phyloP scores from a whole-genome alignment of 2,113 vertebrate genomes.

The Alosa alosa region DNA sequence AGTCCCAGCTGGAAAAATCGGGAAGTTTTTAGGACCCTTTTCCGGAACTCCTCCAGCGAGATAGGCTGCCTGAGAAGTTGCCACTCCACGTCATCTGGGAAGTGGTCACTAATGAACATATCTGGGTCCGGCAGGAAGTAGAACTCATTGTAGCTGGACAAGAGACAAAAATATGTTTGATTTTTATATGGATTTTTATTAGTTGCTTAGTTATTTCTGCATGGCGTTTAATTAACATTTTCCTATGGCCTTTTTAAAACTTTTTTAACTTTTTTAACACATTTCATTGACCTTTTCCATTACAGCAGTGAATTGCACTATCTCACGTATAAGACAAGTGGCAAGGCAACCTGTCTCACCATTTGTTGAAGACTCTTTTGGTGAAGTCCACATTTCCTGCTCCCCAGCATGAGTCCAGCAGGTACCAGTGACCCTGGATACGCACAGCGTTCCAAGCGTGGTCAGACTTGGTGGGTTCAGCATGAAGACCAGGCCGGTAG shows the following conservation, averaged over 20 bases:
- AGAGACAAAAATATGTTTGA: neutral
- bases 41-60: constrained; percentile 68
- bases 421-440: constrained; percentile 57
- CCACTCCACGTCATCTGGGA: constrained; percentile 73
- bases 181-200: neutral
- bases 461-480: constrained; percentile 57
- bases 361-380: constrained; percentile 53
- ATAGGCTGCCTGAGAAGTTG: constrained; percentile 69
- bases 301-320: neutral
- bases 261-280: neutral
- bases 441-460: constrained; percentile 60
- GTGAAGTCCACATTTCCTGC: constrained; percentile 58
- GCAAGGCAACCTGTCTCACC: constrained; percentile 45
- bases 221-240: neutral
- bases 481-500: constrained; percentile 26
- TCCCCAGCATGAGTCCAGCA: constrained; percentile 66
- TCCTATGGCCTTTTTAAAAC: neutral
- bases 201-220: neutral
- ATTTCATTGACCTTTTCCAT: neutral
- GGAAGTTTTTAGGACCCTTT: constrained; percentile 72
- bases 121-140: constrained; percentile 79
- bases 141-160: constrained; percentile 73
- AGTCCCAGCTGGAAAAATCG: constrained; percentile 73
- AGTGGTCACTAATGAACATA: constrained; percentile 71
- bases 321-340: neutral